These are phyloP conservation scores for Marmota monax DNA, from an alignment of 2,113 vertebrate species.

Conservation along the genomic window DNA sequence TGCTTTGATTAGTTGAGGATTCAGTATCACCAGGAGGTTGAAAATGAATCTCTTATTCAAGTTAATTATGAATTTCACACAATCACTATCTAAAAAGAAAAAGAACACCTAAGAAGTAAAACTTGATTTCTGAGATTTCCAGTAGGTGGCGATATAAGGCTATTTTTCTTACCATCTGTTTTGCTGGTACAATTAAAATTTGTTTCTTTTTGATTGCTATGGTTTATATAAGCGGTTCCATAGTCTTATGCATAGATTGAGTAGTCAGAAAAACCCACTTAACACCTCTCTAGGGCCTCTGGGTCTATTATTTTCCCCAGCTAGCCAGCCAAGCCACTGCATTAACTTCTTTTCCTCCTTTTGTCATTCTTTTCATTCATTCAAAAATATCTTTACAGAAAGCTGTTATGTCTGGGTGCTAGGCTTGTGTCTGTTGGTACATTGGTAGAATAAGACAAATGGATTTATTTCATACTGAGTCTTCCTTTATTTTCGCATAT, in stretches of 20 bases:
- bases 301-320: background rate
- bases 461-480: background rate
- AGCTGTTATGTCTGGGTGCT: background rate
- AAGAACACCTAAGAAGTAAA: background rate
- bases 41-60: constrained; percentile 46
- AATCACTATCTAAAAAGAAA: background rate
- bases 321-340: background rate
- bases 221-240: constrained; percentile 53
- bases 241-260: constrained; percentile 44
- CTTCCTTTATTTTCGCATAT: constrained; percentile 10
- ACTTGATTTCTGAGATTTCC: constrained; percentile 78
- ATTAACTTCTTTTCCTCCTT: background rate
- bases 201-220: constrained; percentile 63
- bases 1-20: background rate
- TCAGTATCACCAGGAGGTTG: background rate
- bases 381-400: background rate
- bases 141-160: constrained; percentile 87
- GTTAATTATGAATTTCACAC: constrained; percentile 45
- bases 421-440: background rate
- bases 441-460: background rate
- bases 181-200: constrained; percentile 67
- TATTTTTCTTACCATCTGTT: constrained; percentile 45
- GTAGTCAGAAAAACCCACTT: constrained; percentile 50
- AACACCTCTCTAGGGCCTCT: constrained; percentile 38
- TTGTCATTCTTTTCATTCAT: constrained; percentile 45